Evolutionary conservation across 2,797 vertebrate genomes (phyloP).

Genomic region (Amazona finschi): DNA sequence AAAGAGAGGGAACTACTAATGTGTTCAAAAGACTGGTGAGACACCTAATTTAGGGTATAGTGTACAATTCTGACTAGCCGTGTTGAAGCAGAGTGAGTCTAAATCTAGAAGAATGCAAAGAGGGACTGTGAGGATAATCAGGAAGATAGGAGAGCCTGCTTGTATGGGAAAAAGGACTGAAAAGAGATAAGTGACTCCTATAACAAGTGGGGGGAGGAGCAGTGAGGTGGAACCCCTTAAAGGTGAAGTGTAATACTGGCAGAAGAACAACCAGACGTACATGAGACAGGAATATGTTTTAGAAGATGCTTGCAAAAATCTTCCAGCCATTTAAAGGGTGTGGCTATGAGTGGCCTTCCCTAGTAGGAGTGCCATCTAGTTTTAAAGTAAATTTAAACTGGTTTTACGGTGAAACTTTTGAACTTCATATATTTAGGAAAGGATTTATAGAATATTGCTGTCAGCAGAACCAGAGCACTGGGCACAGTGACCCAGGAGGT

Average conservation of each 20-base stretch:
- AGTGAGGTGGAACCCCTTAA: neutral
- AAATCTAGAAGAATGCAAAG: neutral
- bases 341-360: neutral
- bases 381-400: neutral
- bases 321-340: neutral
- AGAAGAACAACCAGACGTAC: neutral
- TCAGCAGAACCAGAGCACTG: neutral
- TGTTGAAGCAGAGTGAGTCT: neutral
- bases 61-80: neutral
- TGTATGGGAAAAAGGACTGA: neutral
- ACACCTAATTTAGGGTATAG: neutral
- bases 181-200: neutral
- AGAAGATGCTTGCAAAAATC: neutral
- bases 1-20: neutral
- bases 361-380: neutral
- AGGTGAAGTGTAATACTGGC: neutral
- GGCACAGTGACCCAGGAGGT: neutral
- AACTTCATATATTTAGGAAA: neutral
- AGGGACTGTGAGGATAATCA: neutral
- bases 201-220: neutral
- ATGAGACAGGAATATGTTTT: neutral
- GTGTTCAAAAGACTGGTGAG: neutral
- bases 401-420: neutral
- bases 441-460: neutral
- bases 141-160: neutral